A percentile compares a stretch with the other conserved stretches of the same genome.
phyloP scores from a whole-genome alignment of 2,113 vertebrate species.

The Opisthocomus hoazin region DNA sequence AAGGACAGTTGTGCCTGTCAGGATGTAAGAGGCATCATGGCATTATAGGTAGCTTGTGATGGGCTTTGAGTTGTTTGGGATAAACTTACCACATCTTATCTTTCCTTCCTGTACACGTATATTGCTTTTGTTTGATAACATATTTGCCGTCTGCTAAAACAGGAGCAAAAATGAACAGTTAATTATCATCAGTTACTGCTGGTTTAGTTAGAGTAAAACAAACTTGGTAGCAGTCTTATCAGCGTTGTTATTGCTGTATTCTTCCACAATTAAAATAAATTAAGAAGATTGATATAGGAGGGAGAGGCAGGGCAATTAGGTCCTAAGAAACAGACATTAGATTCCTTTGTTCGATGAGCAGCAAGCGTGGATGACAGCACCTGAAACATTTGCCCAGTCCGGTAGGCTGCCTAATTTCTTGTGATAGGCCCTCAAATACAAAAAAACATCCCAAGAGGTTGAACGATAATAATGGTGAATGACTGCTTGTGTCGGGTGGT shows the following conservation, averaged over 20 bases:
- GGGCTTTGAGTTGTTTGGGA: not conserved
- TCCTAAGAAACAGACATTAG: not conserved
- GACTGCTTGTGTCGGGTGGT: slow-evolving; percentile 13
- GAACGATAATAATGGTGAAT: not conserved
- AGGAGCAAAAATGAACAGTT: not conserved
- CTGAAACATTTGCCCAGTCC: slow-evolving; percentile 47
- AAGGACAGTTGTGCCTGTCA: not conserved
- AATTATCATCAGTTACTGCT: not conserved
- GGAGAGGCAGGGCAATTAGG: not conserved
- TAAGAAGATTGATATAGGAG: not conserved
- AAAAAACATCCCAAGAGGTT: not conserved
- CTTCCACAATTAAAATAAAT: not conserved
- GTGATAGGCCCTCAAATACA: slow-evolving; percentile 30
- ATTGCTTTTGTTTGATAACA: not conserved
- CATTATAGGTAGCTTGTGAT: not conserved
- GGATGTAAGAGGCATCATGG: not conserved
- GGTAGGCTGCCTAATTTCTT: slow-evolving; percentile 27
- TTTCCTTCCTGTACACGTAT: not conserved
- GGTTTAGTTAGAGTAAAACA: not conserved
- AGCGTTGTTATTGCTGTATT: not conserved
- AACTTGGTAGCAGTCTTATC: not conserved
- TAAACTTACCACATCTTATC: not conserved
- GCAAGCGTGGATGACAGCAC: slow-evolving; percentile 9
- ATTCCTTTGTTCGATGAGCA: slow-evolving; percentile 20
- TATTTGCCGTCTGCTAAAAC: not conserved